Evolutionary conservation across 1,140 invertebrate species (phyloP).

Genomic region (Drosophila fuyamai): DNA sequence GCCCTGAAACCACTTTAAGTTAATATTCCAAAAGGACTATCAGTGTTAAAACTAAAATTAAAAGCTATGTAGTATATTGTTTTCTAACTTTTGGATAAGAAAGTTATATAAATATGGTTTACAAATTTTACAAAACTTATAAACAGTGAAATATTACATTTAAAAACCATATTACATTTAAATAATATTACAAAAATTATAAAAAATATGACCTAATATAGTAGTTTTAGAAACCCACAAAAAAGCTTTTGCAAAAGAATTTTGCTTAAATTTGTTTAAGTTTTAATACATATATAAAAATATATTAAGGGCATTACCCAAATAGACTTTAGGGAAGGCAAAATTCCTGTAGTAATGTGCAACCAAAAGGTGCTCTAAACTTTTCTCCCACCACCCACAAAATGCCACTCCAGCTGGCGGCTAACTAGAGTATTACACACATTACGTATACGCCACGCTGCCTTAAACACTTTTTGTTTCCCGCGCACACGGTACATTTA

Average conservation of each 20-base stretch:
- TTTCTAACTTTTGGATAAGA: neutral
- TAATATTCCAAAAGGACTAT: neutral
- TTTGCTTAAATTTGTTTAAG: too few species aligned
- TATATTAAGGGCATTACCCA: constrained; percentile 23
- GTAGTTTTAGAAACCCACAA: too few species aligned
- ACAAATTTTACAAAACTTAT: too few species aligned
- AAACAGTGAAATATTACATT: too few species aligned
- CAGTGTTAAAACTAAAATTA: neutral
- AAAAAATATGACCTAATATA: too few species aligned
- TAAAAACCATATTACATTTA: too few species aligned
- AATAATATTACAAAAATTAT: too few species aligned
- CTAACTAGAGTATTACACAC: constrained; percentile 62
- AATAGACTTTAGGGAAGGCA: neutral
- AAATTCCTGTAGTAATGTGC: constrained; percentile 44
- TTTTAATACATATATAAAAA: neutral
- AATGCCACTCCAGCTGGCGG: constrained; percentile 21
- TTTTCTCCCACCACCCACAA: constrained; percentile 24
- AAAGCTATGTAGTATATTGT: neutral
- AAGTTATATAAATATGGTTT: neutral
- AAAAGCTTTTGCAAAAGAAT: too few species aligned
- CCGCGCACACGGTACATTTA: constrained; percentile 76
- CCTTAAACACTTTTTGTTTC: constrained; percentile 82
- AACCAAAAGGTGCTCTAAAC: constrained; percentile 69
- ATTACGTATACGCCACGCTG: constrained; percentile 78
- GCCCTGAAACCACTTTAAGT: neutral